A percentile compares a stretch with the other conserved stretches of the same genome.
These are phyloP conservation scores for Papilio helenus DNA, from an alignment of 1,140 invertebrate genomes.

Conservation along the genomic window DNA sequence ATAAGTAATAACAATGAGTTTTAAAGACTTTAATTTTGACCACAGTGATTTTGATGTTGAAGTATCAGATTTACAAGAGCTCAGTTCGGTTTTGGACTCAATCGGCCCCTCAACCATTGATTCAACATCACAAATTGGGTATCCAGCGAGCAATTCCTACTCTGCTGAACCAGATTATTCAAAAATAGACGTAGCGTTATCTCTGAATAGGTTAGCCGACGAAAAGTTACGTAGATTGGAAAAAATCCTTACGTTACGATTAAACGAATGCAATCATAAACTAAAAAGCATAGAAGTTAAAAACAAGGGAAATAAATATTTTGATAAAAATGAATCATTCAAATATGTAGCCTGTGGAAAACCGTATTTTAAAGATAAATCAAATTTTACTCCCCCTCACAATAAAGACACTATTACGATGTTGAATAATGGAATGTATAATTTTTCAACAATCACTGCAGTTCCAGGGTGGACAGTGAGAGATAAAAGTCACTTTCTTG, in stretches of 20 bases:
- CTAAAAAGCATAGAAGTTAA: constrained; percentile 49
- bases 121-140: constrained; percentile 41
- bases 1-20: constrained; percentile 42
- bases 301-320: constrained; percentile 28
- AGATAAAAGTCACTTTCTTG: constrained; percentile 65
- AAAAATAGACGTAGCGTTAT: constrained; percentile 59
- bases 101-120: constrained; percentile 47
- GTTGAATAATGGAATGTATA: constrained; percentile 65
- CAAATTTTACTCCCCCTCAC: constrained; percentile 62
- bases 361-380: constrained; percentile 73
- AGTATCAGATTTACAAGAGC: constrained; percentile 56
- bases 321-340: constrained; percentile 54
- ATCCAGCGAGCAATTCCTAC: constrained; percentile 24
- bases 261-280: constrained; percentile 60
- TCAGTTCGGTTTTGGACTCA: constrained; percentile 54
- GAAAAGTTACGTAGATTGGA: constrained; percentile 66
- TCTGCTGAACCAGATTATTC: constrained; percentile 43
- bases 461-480: constrained; percentile 69
- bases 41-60: constrained; percentile 58
- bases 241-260: constrained; percentile 51
- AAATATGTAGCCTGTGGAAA: constrained; percentile 64
- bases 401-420: constrained; percentile 69
- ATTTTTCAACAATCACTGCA: constrained; percentile 59
- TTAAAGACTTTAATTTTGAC: constrained; percentile 47
- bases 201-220: constrained; percentile 64